Base-by-base conservation (phyloP, 2,113 vertebrate species). In the Pteropus alecto region DNA sequence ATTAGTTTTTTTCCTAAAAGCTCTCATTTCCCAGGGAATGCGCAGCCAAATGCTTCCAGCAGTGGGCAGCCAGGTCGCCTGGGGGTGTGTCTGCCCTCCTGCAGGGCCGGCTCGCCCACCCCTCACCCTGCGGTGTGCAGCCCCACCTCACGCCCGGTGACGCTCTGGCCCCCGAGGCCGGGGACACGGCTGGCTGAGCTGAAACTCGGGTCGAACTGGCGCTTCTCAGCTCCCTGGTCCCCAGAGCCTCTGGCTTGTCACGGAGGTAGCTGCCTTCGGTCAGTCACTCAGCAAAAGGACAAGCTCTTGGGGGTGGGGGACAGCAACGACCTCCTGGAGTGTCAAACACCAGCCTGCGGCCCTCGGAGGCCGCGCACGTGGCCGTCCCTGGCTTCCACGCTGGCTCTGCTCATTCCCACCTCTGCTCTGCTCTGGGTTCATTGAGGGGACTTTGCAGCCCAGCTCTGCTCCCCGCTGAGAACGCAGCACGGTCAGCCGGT, bases 21-120 rank as follows among this genome's bases (percentile, higher is more conserved):
- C 93, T 82, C 87, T 97, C 90, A 70, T 95, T 93, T 97, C 74
- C 93, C 68, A 46, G 77, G 74, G 30, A 96, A 96, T 68, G 70
- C 43, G 24, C 89, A 95, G 74, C 46, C 79, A 87, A 84, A 41
- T 21, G 86, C 71, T 94, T 95, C 78, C n/a, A 30, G 63, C 95
- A 77, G 85, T 28, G 10, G 68, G 63, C 63, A 54, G 60, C 7
- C 30, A 89, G 61, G 48, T 9, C 21, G 56, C 81, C 67, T 22
- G 13, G 16, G 90, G 30, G 38, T 7, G 33, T 4, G 19, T 12
- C 56, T 14, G 2, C 63, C 54, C 63, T 15, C 56, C 4, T 5
- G 43, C 43, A 22, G 58, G 58, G 58, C 58, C 24, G 58, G 8
- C 54, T 46, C 24, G 18, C 22, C 58, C 8, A 26, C 22, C 58